Evolutionary conservation across 1,140 invertebrate genomes (phyloP), one percentile per base, ranked within the genome.

Genomic region (Lysiphlebus fabarum): DNA sequence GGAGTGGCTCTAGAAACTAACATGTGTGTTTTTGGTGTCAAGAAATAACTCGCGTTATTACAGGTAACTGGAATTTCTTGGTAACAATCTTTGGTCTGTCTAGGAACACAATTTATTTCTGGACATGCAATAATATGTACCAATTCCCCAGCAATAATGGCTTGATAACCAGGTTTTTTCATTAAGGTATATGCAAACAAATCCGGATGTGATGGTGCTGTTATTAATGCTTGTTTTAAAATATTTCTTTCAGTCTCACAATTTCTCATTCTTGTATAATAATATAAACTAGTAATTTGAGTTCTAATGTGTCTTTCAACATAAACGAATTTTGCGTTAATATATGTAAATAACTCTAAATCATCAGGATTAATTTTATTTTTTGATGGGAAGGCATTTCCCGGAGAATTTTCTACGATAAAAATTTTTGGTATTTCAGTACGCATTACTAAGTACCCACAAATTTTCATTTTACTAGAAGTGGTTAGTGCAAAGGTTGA

Each of bases 251-350:
- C 60, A 8, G 63, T 3, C 33, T 64, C 55, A n/a, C 67, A 69
- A 10, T 53, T 48, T 49, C 62, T 59, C 12, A 26, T 1, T 9
- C 66, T 0, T 1, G 63, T 36, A 42, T 68, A 55, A 6, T 45
- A n/a, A 41, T 69, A 69, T 6, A 67, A 12, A 6, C 51, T 34
- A 2, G 40, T 45, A 0, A 63, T 56, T 41, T 58, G 56, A 7
- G 7, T 53, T 2, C 59, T 55, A 26, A 62, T 33, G 43, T 60
- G 60, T 34, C 45, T 59, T 40, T 68, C 67, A 1, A 58, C 60
- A 34, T 66, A 68, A 1, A 66, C 14, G 10, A 66, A 68, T 43
- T 66, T 66, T 1, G 62, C 40, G 36, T 68, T 68, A 0, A 68
- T 45, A n/a, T 68, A 68, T 6, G 62, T 53, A 50, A 63, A 38